Base-by-base conservation (phyloP, 2,888 invertebrate species). In the Unio delphinus region DNA sequence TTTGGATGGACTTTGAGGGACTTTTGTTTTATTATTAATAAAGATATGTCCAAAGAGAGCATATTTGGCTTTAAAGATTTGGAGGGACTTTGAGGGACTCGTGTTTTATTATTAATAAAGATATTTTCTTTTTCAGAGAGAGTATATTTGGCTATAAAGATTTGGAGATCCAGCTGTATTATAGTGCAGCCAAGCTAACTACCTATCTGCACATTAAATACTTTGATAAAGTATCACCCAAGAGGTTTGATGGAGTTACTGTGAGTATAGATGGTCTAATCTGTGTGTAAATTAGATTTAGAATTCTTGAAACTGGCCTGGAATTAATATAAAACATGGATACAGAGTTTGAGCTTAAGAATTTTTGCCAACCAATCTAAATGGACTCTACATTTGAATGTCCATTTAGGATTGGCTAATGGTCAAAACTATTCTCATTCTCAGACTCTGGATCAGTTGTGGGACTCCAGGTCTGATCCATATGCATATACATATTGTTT, bases 31-130 rank as follows among this genome's bases (percentile, higher is more conserved):
- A 54, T 60, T 23, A 23, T 56, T 30, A 62, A 62, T n/a, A 26
- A 58, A 59, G 23, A 66, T 71, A 15, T 74, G 89, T 90, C 55
- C 86, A 93, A 93, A 84, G 99, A 99, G 91, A 95, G 93, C 74
- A 96, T 99, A 89, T 97, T 97, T 91, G 99, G 98, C 4, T 99
- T 97, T 89, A 94, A 94, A 86, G 94, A 95, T 85, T 91, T 98
- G 56, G 92, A 92, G 72, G 23, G 23, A 23, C 30, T 1, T 61
- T 61, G 23, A 28, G 18, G 23, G 20, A 15, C 8, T 18, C 17
- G 28, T 61, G n/a, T 68, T 23, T 60, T 20, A 54, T 60, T 23
- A 23, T 56, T 30, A 62, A 62, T n/a, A 26, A 58, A 59, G 23
- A 66, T 71, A 15, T 75, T 63, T 28, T 59, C 45, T 34, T 74